These are phyloP conservation scores for Drosophila eugracilis DNA, from an alignment of 1,140 invertebrate genomes.

Conservation along the genomic window DNA sequence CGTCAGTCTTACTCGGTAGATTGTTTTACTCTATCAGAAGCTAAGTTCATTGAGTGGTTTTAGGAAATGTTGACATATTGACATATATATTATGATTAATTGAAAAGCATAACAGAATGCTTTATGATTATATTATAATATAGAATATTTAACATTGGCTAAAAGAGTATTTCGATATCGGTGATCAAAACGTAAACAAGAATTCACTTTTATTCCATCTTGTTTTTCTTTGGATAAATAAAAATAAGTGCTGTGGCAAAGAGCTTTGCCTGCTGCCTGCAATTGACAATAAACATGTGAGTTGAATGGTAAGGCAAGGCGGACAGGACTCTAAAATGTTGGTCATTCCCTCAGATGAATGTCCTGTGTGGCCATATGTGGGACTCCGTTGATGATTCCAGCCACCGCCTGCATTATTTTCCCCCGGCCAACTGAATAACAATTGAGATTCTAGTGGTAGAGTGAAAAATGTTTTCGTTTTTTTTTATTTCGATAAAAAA, in stretches of 20 bases:
- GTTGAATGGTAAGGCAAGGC: slow-evolving; percentile 26
- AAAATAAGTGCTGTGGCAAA: slow-evolving; percentile 56
- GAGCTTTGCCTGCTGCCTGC: slow-evolving; percentile 21
- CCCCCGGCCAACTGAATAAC: background rate
- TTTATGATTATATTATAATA: too few species aligned
- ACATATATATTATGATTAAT: too few species aligned
- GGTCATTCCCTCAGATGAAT: slow-evolving; percentile 50
- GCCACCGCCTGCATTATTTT: slow-evolving; percentile 2
- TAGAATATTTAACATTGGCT: background rate
- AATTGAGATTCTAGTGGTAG: background rate
- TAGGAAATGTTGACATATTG: too few species aligned
- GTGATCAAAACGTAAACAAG: slow-evolving; percentile 13
- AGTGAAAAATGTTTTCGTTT: background rate
- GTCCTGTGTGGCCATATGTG: slow-evolving; percentile 40
- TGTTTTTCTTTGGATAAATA: slow-evolving; percentile 54
- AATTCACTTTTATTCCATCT: slow-evolving; percentile 16
- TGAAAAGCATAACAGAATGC: too few species aligned
- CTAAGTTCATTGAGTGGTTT: too few species aligned
- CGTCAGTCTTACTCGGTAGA: background rate
- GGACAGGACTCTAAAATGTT: slow-evolving; percentile 54
- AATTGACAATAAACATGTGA: slow-evolving; percentile 71
- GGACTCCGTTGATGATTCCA: slow-evolving; percentile 28
- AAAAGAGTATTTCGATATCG: background rate
- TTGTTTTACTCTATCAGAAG: background rate
- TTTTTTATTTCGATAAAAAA: background rate